phyloP scores from a whole-genome alignment of 1,140 invertebrate genomes.

The Littorina saxatilis region DNA sequence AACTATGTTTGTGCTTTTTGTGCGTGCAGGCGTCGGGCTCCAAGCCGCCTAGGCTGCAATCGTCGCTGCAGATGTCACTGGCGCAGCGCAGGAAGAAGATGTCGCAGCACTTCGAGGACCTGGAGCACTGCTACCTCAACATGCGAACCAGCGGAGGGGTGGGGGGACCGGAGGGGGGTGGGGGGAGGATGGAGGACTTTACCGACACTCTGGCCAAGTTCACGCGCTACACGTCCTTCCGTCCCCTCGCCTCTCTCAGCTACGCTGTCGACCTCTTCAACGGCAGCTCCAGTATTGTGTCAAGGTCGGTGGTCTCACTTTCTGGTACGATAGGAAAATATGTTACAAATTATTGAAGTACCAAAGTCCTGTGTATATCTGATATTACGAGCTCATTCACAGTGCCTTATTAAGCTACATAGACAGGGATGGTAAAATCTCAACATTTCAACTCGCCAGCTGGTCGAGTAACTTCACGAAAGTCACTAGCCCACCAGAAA shows the following conservation, averaged over 20 bases:
- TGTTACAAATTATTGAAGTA: too few relatives aligned
- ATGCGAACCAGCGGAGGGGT: slow-evolving; percentile 76
- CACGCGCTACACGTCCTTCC: slow-evolving; percentile 87
- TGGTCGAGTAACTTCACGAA: too few relatives aligned
- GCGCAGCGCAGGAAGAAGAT: slow-evolving; percentile 84
- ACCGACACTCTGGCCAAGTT: slow-evolving; percentile 92
- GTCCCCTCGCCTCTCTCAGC: slow-evolving; percentile 90
- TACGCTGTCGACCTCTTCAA: slow-evolving; percentile 93
- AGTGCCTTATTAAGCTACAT: too few relatives aligned
- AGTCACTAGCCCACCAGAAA: too few relatives aligned
- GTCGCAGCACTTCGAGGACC: slow-evolving; percentile 92
- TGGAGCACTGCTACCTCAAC: slow-evolving; percentile 91
- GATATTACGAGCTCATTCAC: too few relatives aligned
- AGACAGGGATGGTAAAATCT: too few relatives aligned
- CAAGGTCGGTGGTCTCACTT: slow-evolving; percentile 79
- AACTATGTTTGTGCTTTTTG: too few relatives aligned
- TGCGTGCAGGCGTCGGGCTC: slow-evolving; percentile 7
- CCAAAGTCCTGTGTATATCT: too few relatives aligned
- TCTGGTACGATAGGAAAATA: too few relatives aligned
- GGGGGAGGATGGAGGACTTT: slow-evolving; percentile 84
- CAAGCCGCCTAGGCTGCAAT: neutral
- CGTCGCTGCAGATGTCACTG: slow-evolving; percentile 16
- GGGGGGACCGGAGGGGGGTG: slow-evolving; percentile 62
- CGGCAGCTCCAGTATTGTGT: slow-evolving; percentile 90
- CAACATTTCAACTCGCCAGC: too few relatives aligned